phyloP scores from a whole-genome alignment of 2,113 vertebrate species.

The Seriola aureovittata region DNA sequence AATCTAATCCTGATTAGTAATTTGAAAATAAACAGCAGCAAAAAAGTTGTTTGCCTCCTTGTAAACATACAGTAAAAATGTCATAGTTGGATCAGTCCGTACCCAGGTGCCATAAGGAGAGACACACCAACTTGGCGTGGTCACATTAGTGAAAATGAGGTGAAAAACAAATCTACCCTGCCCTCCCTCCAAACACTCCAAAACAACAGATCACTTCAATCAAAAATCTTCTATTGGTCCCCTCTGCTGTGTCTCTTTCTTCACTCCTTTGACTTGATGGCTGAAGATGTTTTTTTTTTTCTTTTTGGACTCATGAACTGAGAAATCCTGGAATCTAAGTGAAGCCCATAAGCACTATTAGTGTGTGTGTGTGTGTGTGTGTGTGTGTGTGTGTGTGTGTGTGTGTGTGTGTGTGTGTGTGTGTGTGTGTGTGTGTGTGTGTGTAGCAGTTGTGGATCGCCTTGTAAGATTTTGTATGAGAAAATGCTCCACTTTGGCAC shows the following conservation, averaged over 20 bases:
- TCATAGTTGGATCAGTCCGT: conserved; percentile 31
- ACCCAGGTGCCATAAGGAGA: conserved; percentile 11
- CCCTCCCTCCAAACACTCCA: conserved; percentile 19
- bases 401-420: conserved; percentile 29
- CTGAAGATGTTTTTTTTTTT: conserved; percentile 18
- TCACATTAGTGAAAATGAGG: conserved; percentile 41
- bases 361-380: conserved; percentile 25
- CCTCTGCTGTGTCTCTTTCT: conserved; percentile 47
- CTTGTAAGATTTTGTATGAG: conserved; percentile 53
- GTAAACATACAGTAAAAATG: conserved; percentile 69
- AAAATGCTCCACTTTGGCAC: conserved; percentile 90
- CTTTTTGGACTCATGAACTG: conserved; percentile 33
- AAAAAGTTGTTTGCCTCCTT: conserved; percentile 39
- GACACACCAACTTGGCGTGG: conserved; percentile 11
- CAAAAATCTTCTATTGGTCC: conserved; percentile 73
- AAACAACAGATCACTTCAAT: conserved; percentile 41
- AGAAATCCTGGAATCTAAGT: conserved; percentile 68
- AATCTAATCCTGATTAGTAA: conserved; percentile 16
- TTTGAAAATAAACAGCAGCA: conserved; percentile 60
- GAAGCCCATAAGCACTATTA: conserved; percentile 32
- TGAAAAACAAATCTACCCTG: conserved; percentile 7
- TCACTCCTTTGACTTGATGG: conserved; percentile 7
- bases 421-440: conserved; percentile 35
- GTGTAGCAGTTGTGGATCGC: conserved; percentile 45
- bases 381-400: conserved; percentile 29